phyloP scores from a whole-genome alignment of 1,140 invertebrate species.

The Andrena cerasifolii region DNA sequence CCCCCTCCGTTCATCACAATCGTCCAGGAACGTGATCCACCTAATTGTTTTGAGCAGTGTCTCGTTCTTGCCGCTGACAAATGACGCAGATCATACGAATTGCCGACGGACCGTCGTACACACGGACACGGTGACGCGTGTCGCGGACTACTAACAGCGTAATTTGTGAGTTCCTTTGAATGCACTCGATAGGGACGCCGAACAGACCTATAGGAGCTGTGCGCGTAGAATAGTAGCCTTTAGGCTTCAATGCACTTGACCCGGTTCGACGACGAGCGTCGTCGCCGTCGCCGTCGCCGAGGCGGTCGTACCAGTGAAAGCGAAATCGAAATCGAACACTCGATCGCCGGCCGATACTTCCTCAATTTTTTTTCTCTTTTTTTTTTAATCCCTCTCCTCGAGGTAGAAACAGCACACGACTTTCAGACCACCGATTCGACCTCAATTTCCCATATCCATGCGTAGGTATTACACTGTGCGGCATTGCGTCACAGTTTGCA shows the following conservation, averaged over 20 bases:
- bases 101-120: neutral
- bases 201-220: conserved; percentile 26
- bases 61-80: conserved; percentile 16
- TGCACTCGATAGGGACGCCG: conserved; percentile 34
- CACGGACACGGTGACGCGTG: conserved; percentile 34
- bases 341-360: neutral
- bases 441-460: neutral
- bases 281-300: neutral
- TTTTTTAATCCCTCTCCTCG: neutral
- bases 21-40: conserved; percentile 14
- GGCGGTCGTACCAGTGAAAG: conserved; percentile 22
- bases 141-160: conserved; percentile 54
- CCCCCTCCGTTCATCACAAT: too few species aligned
- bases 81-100: conserved; percentile 35
- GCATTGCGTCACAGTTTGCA: neutral
- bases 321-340: conserved; percentile 37
- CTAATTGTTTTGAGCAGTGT: conserved; percentile 29
- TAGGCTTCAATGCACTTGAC: conserved; percentile 60
- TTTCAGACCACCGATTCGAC: neutral
- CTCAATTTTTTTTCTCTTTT: too few species aligned
- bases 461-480: too few species aligned
- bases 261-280: conserved; percentile 36
- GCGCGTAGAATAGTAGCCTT: conserved; percentile 22
- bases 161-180: conserved; percentile 68
- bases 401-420: neutral